A percentile compares a stretch with the other conserved stretches of the same genome.
These are phyloP conservation scores for Entelurus aequoreus DNA, from an alignment of 2,113 vertebrate species.

Conservation along the genomic window DNA sequence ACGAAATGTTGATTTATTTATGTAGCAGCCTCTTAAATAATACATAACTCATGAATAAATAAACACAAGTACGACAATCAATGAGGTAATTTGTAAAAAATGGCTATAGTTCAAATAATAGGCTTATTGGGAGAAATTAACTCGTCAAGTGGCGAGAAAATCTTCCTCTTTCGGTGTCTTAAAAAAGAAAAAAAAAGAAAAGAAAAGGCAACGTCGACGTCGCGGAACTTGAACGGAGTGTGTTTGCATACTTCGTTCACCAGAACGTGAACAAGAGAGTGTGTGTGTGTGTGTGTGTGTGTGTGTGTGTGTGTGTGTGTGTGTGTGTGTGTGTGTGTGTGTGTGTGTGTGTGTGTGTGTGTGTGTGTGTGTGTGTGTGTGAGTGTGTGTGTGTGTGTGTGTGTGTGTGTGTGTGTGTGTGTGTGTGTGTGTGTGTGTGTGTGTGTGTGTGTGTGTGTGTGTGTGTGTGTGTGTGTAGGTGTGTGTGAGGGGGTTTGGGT, in stretches of 20 bases:
- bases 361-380: no score
- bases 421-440: no score
- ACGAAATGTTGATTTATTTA: constrained; percentile 50
- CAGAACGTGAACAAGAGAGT: constrained; percentile 75
- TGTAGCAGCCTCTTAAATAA: constrained; percentile 62
- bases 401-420: no score
- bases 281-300: constrained; percentile 30
- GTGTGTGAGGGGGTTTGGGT: no score
- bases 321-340: no score
- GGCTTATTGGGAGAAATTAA: constrained; percentile 65
- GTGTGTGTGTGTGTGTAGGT: no score
- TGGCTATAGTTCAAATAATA: constrained; percentile 69
- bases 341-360: no score
- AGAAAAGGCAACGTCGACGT: constrained; percentile 62
- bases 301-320: constrained; percentile 3
- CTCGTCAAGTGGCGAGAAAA: constrained; percentile 62
- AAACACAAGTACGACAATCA: constrained; percentile 64
- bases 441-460: no score
- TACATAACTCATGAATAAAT: constrained; percentile 54
- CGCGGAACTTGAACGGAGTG: constrained; percentile 60
- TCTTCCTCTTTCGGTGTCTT: constrained; percentile 53
- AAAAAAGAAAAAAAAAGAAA: constrained; percentile 2
- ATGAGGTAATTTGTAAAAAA: constrained; percentile 73
- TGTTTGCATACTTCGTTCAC: constrained; percentile 82
- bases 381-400: no score